Base-by-base conservation (phyloP, 2,113 vertebrate genomes). In the Gymnarchus niloticus region DNA sequence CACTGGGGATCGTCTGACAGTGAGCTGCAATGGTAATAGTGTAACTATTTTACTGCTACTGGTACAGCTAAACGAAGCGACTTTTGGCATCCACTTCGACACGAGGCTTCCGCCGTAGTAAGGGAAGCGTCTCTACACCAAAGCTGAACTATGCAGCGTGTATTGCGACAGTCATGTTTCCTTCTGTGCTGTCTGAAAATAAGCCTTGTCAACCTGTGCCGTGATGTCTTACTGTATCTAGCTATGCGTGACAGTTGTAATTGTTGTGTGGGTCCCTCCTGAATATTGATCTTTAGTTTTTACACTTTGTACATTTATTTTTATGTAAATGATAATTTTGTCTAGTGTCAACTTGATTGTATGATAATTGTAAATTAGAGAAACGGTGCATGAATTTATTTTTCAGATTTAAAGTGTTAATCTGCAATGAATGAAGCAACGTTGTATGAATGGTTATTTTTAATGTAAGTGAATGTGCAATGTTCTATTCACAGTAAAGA, bases 321-420 rank as follows among this genome's bases (percentile, higher is more conserved):
- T 89, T 94, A 91, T 59, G 85, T 90, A 88, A 87, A 51, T 23
- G 83, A 89, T n/a, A n/a, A n/a, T n/a, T 1, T 76, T 33, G 65
- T 84, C 81, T 85, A 85, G 49, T 77, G 87, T 84, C 33, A 65
- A 83, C 57, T 87, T 65, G 56, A 81, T 84, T 94, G 92, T 95
- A 93, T 88, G 89, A 92, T 91, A 94, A 41, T 33, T 93, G 89
- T 93, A 92, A 92, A 94, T 93, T 91, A 91, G 90, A 91, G 87
- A 93, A 91, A 61, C 90, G 90, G 90, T 94, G 95, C 96, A 96
- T 95, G 94, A 87, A 87, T 93, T 95, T 95, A 92, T 95, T 96
- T 95, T 96, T 94, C 84, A 92, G 88, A 78, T 85, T 87, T 65
- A 56, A 85, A 87, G 52, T 87, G 37, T 48, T 84, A 59, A n/a